Evolutionary conservation across 1,140 invertebrate genomes (phyloP), one percentile per base, ranked within the genome.

Genomic region (Brachionus calyciflorus): DNA sequence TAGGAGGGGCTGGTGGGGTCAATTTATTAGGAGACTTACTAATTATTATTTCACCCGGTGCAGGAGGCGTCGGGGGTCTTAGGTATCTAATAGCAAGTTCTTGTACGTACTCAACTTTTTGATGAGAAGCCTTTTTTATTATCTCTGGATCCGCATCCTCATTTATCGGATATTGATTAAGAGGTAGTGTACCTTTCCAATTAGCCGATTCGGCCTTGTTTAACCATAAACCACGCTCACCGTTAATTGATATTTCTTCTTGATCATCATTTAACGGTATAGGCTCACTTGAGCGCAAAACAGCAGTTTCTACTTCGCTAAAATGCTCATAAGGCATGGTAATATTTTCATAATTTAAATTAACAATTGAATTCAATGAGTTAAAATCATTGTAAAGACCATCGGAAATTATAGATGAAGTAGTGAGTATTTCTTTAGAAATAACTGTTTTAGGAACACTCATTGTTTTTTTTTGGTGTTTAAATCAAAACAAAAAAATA

Each of bases 71-170:
- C 10, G 75, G 55, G 17, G 75, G 75, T 24, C 46, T 37, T 55
- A 76, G 46, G 28, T 76, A 76, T 55, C 70, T 21, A n/a, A 76
- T 51, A 7, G 70, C 70, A 9, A 76, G n/a, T 12, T 76, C 70
- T 57, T 76, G 70, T 6, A 55, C 49, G 28, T 76, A 76, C 21
- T 40, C 30, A 24, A 76, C 17, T 4, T 51, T 37, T 3, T 76
- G 33, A 37, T 24, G 17, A 21, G 21, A 24, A 17, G 51, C 33
- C 57, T 76, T 76, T 21, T 51, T 51, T 14, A 76, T 48, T 3
- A 76, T 44, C 49, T 76, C 48, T 17, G 70, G 70, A 1, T 76
- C 40, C 1, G 70, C 51, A 24, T 76, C 70, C 5, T 41, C 51
- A 44, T 76, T 76, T 2, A 76, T 57, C 17, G 51, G 51, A 41